Conservation (phyloP, 2,113 vertebrate species). For the Syngnathoides biaculeatus region DNA sequence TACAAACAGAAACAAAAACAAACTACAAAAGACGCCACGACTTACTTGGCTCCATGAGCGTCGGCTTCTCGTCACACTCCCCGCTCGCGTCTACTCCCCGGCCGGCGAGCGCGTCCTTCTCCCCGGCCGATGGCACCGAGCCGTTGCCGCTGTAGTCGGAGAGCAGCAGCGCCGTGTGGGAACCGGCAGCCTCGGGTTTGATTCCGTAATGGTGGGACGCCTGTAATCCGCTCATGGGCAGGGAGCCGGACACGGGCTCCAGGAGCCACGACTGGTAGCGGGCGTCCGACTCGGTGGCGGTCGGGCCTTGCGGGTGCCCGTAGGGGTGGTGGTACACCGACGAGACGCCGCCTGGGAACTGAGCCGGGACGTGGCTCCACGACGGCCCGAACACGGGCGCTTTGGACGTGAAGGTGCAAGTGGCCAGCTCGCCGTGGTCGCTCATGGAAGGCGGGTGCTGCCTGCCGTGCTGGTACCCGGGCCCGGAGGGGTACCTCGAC, state of each 20-base stretch:
- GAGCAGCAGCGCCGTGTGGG: constrained; percentile 85
- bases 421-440: constrained; percentile 84
- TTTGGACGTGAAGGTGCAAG: constrained; percentile 91
- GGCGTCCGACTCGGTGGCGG: constrained; percentile 80
- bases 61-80: constrained; percentile 85
- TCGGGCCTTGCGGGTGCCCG: constrained; percentile 82
- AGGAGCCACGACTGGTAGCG: constrained; percentile 94
- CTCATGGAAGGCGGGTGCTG: constrained; percentile 75
- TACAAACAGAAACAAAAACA: constrained; percentile 35
- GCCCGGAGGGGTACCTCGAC: constrained; percentile 78
- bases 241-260: constrained; percentile 85
- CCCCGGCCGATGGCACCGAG: constrained; percentile 77
- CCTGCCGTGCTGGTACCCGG: constrained; percentile 78
- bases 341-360: constrained; percentile 79
- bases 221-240: constrained; percentile 89
- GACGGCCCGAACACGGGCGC: constrained; percentile 83
- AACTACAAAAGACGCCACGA: constrained; percentile 56
- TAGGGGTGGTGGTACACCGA: constrained; percentile 85
- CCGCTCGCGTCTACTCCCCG: constrained; percentile 80
- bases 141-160: constrained; percentile 90
- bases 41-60: constrained; percentile 88
- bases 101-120: constrained; percentile 82
- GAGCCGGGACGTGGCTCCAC: constrained; percentile 87
- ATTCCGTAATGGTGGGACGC: constrained; percentile 86
- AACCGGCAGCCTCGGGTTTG: constrained; percentile 88